A percentile compares a stretch with the other conserved stretches of the same genome.
Conservation (phyloP, 2,888 invertebrate species). For the Cephonodes hylas region DNA sequence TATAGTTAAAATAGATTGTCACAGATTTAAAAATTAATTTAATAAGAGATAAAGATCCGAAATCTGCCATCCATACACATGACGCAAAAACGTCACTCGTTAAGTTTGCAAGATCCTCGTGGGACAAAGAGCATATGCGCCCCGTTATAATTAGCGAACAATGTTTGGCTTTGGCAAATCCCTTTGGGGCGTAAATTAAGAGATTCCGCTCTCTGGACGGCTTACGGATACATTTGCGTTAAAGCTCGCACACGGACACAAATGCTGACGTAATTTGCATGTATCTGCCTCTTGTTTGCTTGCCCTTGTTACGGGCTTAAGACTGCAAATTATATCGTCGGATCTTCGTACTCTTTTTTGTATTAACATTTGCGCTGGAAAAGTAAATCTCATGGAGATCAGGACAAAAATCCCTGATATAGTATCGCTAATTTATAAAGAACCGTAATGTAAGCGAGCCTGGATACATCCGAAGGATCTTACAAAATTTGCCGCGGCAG, state of each 20-base stretch:
- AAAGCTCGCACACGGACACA: slow-evolving; percentile 45
- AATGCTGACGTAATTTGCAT: slow-evolving; percentile 42
- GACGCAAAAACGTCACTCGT: slow-evolving; percentile 47
- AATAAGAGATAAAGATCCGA: slow-evolving; percentile 7
- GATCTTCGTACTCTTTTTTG: slow-evolving; percentile 16
- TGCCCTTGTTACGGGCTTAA: slow-evolving; percentile 44
- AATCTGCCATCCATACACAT: slow-evolving; percentile 19
- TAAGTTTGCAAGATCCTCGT: slow-evolving; percentile 71
- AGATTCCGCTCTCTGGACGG: slow-evolving; percentile 68
- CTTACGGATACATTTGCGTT: slow-evolving; percentile 71
- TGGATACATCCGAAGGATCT: background rate
- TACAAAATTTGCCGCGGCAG: background rate
- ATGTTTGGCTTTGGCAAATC: slow-evolving; percentile 81
- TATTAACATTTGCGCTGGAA: background rate
- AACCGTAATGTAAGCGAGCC: background rate
- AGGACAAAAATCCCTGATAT: background rate
- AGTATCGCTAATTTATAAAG: background rate
- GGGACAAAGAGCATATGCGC: slow-evolving; percentile 72
- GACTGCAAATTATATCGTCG: slow-evolving; percentile 40
- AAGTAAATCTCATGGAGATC: slow-evolving; percentile 4
- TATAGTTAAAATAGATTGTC: no score
- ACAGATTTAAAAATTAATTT: background rate
- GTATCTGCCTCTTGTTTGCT: slow-evolving; percentile 47
- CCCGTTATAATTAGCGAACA: slow-evolving; percentile 81
- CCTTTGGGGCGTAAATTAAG: slow-evolving; percentile 81